These are phyloP conservation scores for Scaptomyza parva DNA, from an alignment of 2,888 invertebrate species.

Conservation along the genomic window DNA sequence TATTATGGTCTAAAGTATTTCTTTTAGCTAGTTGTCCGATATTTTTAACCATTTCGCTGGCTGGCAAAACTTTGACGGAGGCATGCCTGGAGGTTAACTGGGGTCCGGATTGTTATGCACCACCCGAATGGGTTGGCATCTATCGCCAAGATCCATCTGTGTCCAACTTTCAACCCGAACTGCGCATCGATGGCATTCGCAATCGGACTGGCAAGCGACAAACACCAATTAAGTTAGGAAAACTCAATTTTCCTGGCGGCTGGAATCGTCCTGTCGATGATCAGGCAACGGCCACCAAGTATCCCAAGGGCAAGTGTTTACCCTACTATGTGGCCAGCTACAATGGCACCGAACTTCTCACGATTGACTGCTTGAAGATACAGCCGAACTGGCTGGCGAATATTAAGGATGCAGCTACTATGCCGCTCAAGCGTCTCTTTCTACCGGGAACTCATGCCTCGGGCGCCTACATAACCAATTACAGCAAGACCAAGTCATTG, in stretches of 20 bases:
- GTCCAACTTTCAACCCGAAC: slow-evolving; percentile 71
- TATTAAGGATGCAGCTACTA: slow-evolving; percentile 66
- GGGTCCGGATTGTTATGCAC: slow-evolving; percentile 82
- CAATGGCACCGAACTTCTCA: slow-evolving; percentile 87
- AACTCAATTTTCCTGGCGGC: slow-evolving; percentile 87
- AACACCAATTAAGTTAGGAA: slow-evolving; percentile 85
- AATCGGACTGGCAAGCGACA: slow-evolving; percentile 86
- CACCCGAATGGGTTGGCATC: slow-evolving; percentile 83
- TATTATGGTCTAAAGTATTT: neutral
- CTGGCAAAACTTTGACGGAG: slow-evolving; percentile 76
- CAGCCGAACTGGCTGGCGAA: slow-evolving; percentile 95
- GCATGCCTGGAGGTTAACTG: slow-evolving; percentile 82
- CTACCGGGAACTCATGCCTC: slow-evolving; percentile 87
- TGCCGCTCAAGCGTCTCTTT: slow-evolving; percentile 82
- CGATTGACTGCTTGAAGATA: slow-evolving; percentile 90
- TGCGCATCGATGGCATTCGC: slow-evolving; percentile 78
- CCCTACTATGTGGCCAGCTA: slow-evolving; percentile 90
- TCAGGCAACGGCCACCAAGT: slow-evolving; percentile 54
- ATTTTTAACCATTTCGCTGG: slow-evolving; percentile 81
- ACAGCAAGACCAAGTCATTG: slow-evolving; percentile 70
- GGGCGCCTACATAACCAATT: slow-evolving; percentile 85
- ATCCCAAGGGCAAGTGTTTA: slow-evolving; percentile 87
- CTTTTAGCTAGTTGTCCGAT: slow-evolving; percentile 81
- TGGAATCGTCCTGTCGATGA: slow-evolving; percentile 86
- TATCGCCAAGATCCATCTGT: slow-evolving; percentile 83